Evolutionary conservation across 37 sponge, comb jelly and placozoan species (phyloP).

Genomic region (Chondrilla cf. caribensis): DNA sequence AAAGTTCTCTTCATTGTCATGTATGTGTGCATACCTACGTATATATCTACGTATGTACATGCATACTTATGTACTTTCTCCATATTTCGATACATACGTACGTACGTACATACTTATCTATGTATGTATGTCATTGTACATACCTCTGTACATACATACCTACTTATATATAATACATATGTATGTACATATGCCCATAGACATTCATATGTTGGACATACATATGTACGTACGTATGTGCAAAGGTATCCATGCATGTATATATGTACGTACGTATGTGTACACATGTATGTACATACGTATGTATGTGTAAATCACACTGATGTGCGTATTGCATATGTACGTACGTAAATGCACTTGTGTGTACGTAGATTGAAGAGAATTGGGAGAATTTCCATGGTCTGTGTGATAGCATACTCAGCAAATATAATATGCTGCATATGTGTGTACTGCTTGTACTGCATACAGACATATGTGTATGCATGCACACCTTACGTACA

Average conservation of each 20-base stretch:
- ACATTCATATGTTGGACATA: not conserved
- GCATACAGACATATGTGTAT: too few species aligned
- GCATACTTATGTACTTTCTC: not conserved
- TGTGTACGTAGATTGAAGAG: too few species aligned
- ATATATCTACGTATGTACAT: not conserved
- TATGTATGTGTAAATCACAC: not conserved
- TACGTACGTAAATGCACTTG: not conserved
- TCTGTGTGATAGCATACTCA: too few species aligned
- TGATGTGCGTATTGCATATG: not conserved
- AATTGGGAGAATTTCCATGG: too few species aligned
- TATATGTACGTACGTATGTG: not conserved
- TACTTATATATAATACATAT: not conserved
- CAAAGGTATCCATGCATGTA: not conserved
- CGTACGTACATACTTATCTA: too few species aligned
- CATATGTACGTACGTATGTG: not conserved
- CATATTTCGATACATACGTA: too few species aligned
- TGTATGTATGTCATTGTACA: not conserved
- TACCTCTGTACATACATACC: too few species aligned
- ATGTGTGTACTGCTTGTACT: too few species aligned
- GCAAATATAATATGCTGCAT: too few species aligned
- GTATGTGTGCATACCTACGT: not conserved
- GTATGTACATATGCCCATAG: not conserved
- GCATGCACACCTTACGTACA: too few species aligned
- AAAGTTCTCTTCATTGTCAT: too few species aligned
- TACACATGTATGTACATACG: not conserved